phyloP scores from a whole-genome alignment of 2,113 vertebrate species.

The Clarias macrocephalus region DNA sequence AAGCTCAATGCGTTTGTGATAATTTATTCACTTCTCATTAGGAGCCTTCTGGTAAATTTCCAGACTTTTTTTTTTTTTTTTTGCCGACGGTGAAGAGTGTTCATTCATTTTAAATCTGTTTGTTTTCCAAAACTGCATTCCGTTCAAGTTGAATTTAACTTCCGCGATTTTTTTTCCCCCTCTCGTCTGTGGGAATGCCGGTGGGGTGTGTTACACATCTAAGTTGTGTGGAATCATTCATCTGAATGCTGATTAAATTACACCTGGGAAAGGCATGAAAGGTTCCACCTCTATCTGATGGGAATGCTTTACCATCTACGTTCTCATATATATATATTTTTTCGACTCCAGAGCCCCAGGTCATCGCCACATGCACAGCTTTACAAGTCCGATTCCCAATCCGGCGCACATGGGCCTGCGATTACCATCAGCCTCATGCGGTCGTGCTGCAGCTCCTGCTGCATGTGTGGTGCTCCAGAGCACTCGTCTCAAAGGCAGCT shows the following conservation, averaged over 20 bases:
- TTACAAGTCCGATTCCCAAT: conserved; percentile 40
- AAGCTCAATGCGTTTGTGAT: conserved; percentile 45
- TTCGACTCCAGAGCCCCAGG: background rate
- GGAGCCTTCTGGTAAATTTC: conserved; percentile 44
- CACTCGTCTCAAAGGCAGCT: conserved; percentile 50
- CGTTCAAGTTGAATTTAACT: background rate
- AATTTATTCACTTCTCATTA: conserved; percentile 19
- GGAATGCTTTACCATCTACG: conserved; percentile 29
- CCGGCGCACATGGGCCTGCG: conserved; percentile 44
- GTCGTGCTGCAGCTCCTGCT: conserved; percentile 44
- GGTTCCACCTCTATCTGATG: conserved; percentile 45
- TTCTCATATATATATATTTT: conserved; percentile 34
- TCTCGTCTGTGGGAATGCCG: background rate
- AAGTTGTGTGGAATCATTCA: conserved; percentile 24
- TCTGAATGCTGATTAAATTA: conserved; percentile 38
- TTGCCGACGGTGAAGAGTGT: background rate
- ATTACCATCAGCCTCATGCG: conserved; percentile 53
- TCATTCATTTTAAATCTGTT: background rate
- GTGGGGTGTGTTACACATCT: conserved; percentile 1
- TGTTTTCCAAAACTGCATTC: background rate
- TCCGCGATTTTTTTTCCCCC: background rate
- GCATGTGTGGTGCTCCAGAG: conserved; percentile 55
- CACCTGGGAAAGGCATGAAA: conserved; percentile 41
- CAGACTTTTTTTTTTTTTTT: conserved; percentile 43
- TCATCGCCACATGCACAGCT: conserved; percentile 29